Evolutionary conservation across 2,797 vertebrate genomes (phyloP), one percentile per base, ranked within the genome.

Genomic region (Gouania willdenowi): DNA sequence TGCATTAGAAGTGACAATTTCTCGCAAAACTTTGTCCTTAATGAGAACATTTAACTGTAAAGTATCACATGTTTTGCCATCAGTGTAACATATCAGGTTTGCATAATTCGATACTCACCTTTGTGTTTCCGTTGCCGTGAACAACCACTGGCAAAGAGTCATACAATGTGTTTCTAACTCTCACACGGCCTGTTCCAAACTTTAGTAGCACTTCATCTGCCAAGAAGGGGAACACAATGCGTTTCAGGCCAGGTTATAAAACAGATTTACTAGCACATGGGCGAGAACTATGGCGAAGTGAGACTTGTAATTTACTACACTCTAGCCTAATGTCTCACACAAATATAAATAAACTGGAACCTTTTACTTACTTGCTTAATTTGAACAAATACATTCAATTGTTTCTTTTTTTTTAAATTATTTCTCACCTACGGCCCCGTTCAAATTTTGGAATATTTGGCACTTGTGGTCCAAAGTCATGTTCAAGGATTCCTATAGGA

Each of bases 381-480:
- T n/a, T n/a, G n/a, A n/a, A n/a, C n/a, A n/a, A n/a, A n/a, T n/a
- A n/a, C n/a, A n/a, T n/a, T n/a, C n/a, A n/a, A n/a, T n/a, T n/a
- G n/a, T n/a, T n/a, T n/a, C n/a, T n/a, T 18, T 49, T 50, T 39
- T 20, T 49, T 22, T 13, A 24, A 54, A 53, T 45, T 75, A 54
- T 53, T 45, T 75, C 87, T 89, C 85, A 99, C 97, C 96, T 55
- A 94, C 50, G 28, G 96, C 97, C 50, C 94, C 97, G 41, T 98
- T 97, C 50, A 99, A 77, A 46, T 93, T 92, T 84, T 98, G 97
- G 78, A 99, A 99, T 87, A 99, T 95, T 64, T 88, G 83, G 76
- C 93, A 98, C 71, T 90, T 96, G 79, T 99, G 96, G 82, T 99
- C 97, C 88, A 98, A 77, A 33, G 92, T 97, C 77, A 98, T 92